Conservation (phyloP, 2,113 vertebrate species). For the Daubentonia madagascariensis region DNA sequence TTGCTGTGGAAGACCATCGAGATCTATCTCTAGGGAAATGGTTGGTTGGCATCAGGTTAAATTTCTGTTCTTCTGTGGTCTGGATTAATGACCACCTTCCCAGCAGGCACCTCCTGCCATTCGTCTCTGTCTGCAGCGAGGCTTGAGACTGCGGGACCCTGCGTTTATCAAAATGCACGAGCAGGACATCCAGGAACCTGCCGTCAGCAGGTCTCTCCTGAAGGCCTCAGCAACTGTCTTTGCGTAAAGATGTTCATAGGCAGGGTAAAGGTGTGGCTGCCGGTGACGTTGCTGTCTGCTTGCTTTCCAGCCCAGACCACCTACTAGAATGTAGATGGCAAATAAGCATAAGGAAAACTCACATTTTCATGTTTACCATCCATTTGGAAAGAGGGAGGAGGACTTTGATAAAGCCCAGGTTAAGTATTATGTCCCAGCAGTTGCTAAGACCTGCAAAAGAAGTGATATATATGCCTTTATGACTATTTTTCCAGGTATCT, state of each 20-base stretch:
- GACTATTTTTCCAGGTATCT: conserved; percentile 22
- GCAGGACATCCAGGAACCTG: neutral
- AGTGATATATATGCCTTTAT: neutral
- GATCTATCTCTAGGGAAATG: neutral
- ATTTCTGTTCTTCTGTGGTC: conserved; percentile 37
- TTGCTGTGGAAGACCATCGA: conserved; percentile 18
- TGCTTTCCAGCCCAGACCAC: conserved; percentile 31
- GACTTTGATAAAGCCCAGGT: neutral
- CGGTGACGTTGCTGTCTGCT: conserved; percentile 51
- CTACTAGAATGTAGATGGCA: conserved; percentile 53
- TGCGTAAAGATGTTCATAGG: conserved; percentile 60
- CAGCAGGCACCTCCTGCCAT: conserved; percentile 48
- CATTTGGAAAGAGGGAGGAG: neutral
- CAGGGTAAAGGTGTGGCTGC: conserved; percentile 58
- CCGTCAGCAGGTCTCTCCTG: conserved; percentile 25
- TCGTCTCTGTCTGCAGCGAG: conserved; percentile 3
- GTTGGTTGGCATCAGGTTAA: neutral
- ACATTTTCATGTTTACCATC: conserved; percentile 1
- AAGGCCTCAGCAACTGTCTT: conserved; percentile 53
- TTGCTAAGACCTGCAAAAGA: neutral
- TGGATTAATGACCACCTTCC: conserved; percentile 45
- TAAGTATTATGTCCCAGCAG: neutral
- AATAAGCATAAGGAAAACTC: neutral
- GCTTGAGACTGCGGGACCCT: conserved; percentile 17
- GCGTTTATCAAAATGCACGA: conserved; percentile 62